These are phyloP conservation scores for Pelmatolapia mariae DNA, from an alignment of 2,113 vertebrate species.

Conservation along the genomic window DNA sequence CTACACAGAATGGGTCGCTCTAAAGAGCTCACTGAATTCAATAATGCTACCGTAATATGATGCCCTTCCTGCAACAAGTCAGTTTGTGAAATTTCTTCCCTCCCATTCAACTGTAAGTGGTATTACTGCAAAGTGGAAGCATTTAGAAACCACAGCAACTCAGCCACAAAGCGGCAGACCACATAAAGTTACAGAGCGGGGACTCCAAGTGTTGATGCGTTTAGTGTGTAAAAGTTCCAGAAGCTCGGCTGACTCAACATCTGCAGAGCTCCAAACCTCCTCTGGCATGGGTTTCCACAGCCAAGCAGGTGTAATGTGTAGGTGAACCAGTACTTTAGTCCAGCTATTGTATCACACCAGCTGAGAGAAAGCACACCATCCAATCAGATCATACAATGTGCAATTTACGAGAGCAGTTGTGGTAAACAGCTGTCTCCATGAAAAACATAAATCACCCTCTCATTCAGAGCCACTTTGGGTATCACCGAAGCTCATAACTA, in stretches of 20 bases:
- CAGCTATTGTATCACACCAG: neutral
- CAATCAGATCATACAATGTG: neutral
- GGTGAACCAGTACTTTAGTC: neutral
- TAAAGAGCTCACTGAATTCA: neutral
- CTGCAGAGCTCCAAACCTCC: neutral
- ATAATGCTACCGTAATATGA: neutral
- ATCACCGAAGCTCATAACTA: neutral
- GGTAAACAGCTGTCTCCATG: neutral
- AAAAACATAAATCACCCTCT: neutral
- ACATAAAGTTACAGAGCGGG: neutral
- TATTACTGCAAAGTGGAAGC: neutral
- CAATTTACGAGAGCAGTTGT: neutral
- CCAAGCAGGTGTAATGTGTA: neutral
- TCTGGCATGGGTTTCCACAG: neutral
- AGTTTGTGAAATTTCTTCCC: neutral
- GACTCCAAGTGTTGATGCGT: neutral
- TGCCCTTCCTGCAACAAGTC: neutral
- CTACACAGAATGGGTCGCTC: neutral
- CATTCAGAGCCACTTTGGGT: neutral
- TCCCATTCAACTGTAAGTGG: neutral
- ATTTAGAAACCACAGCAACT: neutral
- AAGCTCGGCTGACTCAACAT: neutral
- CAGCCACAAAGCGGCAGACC: neutral
- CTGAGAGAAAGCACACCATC: neutral
- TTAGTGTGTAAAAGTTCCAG: neutral